Evolutionary conservation across 2,113 vertebrate species (phyloP).

Genomic region (Festucalex cinctus): DNA sequence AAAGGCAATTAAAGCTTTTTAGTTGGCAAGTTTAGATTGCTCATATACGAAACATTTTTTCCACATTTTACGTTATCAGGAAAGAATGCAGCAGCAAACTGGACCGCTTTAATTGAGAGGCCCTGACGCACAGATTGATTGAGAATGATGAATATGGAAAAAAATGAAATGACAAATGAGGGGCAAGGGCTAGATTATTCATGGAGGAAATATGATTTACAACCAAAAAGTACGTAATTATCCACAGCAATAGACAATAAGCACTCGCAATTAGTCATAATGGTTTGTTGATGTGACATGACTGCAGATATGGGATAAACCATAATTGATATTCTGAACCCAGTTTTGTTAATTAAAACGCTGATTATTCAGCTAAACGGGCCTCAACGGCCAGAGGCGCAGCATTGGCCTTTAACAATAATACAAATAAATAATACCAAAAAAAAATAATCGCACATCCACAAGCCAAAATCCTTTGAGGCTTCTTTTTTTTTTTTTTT

Average conservation of each 20-base stretch:
- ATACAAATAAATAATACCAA: neutral
- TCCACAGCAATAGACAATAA: conserved; percentile 47
- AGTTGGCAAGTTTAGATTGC: neutral
- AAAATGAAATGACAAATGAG: conserved; percentile 23
- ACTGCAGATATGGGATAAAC: conserved; percentile 55
- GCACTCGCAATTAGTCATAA: conserved; percentile 58
- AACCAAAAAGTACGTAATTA: conserved; percentile 55
- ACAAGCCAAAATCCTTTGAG: conserved; percentile 43
- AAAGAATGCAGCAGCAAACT: neutral
- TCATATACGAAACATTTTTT: neutral
- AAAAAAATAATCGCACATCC: conserved; percentile 42
- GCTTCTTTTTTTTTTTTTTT: conserved; percentile 17
- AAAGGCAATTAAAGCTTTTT: neutral
- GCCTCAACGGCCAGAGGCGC: conserved; percentile 53
- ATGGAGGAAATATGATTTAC: conserved; percentile 39
- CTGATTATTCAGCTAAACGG: conserved; percentile 68
- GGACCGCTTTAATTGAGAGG: neutral
- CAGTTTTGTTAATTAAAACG: conserved; percentile 69
- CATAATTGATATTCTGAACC: conserved; percentile 69
- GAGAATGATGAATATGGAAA: neutral
- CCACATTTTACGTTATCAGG: neutral
- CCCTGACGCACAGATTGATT: neutral
- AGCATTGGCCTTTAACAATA: conserved; percentile 56
- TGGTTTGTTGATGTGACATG: conserved; percentile 59
- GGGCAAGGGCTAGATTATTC: conserved; percentile 20